Evolutionary conservation across 2,113 vertebrate species (phyloP), one percentile per base, ranked within the genome.

Genomic region (Sander lucioperca): DNA sequence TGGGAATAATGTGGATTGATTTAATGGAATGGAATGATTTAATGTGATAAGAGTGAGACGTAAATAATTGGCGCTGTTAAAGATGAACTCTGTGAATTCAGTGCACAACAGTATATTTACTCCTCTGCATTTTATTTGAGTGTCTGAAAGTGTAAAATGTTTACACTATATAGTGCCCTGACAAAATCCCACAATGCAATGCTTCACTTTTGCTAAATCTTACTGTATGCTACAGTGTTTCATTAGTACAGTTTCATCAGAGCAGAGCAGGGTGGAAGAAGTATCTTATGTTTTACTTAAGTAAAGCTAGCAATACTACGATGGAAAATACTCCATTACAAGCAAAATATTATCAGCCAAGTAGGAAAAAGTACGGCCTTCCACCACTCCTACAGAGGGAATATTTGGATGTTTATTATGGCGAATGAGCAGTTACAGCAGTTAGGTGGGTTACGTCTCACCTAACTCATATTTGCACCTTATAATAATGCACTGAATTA

Each of bases 61-160:
- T 68, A 19, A 78, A 68, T 74, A 74, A 88, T n/a, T 72, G 59
- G n/a, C 15, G 15, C 45, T 25, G 45, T 76, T 75, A 54, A 61
- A 64, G 53, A 51, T 36, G 51, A 9, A 59, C 47, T 69, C 43
- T 10, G 74, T 64, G 66, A 84, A 5, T 80, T 39, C 74, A 33
- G 3, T 6, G 57, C 27, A 30, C 25, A 16, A 7, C 59, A 19
- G 15, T 36, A 33, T 25, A 45, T 65, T 65, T 18, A 66, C 23
- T 25, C 21, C 27, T 51, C 16, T 51, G 25, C 3, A 51, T 51
- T 48, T 27, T 27, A 65, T 65, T 12, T 12, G 0, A 30, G 23
- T 12, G 16, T 19, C 64, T 21, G 10, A 68, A 51, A 33, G 30
- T 62, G 15, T 30, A 30, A 27, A 33, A 27, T 30, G 8, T 43